Percentiles rank a stretch among this genome's conserved stretches.
These are phyloP conservation scores for Habroteleia sp. DNA, from an alignment of 2,888 invertebrate species.

Conservation along the genomic window DNA sequence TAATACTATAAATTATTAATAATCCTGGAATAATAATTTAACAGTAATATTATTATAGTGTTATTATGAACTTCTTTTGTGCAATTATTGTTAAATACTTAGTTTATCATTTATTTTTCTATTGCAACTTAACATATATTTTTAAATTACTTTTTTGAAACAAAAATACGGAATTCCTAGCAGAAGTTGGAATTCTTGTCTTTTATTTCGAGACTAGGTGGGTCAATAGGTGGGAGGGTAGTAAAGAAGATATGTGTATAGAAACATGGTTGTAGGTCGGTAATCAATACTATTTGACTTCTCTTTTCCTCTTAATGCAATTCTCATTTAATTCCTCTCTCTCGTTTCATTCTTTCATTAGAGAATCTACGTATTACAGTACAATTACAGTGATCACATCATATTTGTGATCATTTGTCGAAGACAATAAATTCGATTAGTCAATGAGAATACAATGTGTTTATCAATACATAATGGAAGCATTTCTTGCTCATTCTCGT, in stretches of 20 bases:
- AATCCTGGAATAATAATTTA: too few species aligned
- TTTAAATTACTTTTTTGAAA: too few species aligned
- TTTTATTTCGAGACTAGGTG: conserved; percentile 55
- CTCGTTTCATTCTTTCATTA: conserved; percentile 40
- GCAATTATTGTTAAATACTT: too few species aligned
- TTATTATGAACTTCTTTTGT: too few species aligned
- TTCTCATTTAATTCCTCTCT: conserved; percentile 38
- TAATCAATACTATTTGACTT: conserved; percentile 74
- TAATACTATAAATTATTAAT: too few species aligned
- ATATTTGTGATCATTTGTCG: conserved; percentile 39
- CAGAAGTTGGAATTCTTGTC: conserved; percentile 46
- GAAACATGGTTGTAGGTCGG: conserved; percentile 64
- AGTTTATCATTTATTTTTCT: too few species aligned
- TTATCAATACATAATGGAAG: not conserved
- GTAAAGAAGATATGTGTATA: conserved; percentile 60
- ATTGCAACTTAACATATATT: too few species aligned
- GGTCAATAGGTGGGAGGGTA: conserved; percentile 57
- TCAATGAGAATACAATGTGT: conserved; percentile 20
- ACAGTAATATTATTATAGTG: too few species aligned
- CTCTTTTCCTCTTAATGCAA: conserved; percentile 60
- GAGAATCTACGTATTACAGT: conserved; percentile 38
- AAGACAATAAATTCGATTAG: conserved; percentile 48
- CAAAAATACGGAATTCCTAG: conserved; percentile 17
- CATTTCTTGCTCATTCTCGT: too few species aligned
- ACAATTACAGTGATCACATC: conserved; percentile 42